Percentiles rank a stretch among this genome's conserved stretches.
These are phyloP conservation scores for Cydia splendana DNA, from an alignment of 1,140 invertebrate genomes.

Conservation along the genomic window DNA sequence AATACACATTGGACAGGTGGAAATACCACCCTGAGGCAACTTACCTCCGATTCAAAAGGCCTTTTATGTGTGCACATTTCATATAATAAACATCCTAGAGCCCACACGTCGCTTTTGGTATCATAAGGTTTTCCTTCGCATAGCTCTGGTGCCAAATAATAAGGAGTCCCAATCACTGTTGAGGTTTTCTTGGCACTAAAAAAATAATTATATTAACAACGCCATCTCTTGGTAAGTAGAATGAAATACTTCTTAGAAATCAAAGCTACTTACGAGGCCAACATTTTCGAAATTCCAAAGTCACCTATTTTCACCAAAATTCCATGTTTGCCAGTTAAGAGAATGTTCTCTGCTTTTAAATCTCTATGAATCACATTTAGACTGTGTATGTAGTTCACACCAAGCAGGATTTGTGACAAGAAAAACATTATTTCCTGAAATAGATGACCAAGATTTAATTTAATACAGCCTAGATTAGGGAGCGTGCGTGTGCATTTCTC, in stretches of 20 bases:
- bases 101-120: constrained; percentile 91
- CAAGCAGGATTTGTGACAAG: constrained; percentile 84
- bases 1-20: too few species aligned
- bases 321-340: constrained; percentile 82
- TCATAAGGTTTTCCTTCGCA: constrained; percentile 88
- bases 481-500: too few species aligned
- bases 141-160: constrained; percentile 93
- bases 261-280: constrained; percentile 68
- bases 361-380: constrained; percentile 87
- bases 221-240: not conserved
- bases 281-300: constrained; percentile 89
- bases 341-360: constrained; percentile 89
- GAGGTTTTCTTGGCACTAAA: constrained; percentile 78
- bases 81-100: constrained; percentile 91
- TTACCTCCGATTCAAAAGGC: constrained; percentile 80
- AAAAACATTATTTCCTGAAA: constrained; percentile 79
- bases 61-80: constrained; percentile 83
- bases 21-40: not conserved
- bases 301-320: constrained; percentile 87
- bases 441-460: constrained; percentile 24
- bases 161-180: constrained; percentile 88
- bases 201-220: constrained; percentile 34
- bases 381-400: constrained; percentile 87
- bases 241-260: not conserved
- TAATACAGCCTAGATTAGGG: too few species aligned